phyloP scores from a whole-genome alignment of 2,888 invertebrate species.

The Ophion obscuratus region DNA sequence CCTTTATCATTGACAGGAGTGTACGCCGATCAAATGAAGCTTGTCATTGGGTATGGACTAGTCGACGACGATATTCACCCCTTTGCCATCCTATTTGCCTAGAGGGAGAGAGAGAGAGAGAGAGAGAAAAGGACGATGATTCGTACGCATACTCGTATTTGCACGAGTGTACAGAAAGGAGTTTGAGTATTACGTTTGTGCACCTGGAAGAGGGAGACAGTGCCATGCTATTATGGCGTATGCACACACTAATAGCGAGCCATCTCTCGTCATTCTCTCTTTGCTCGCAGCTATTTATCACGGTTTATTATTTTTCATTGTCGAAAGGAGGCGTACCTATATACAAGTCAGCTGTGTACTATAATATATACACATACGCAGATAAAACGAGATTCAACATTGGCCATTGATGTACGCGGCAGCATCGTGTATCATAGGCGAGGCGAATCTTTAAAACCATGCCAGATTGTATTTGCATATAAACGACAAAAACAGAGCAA shows the following conservation, averaged over 20 bases:
- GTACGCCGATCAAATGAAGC: slow-evolving; percentile 47
- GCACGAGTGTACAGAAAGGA: slow-evolving; percentile 36
- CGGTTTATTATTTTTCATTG: slow-evolving; percentile 84
- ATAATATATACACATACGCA: slow-evolving; percentile 44
- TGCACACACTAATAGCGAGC: slow-evolving; percentile 18
- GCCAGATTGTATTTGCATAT: slow-evolving; percentile 84
- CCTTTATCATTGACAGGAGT: slow-evolving; percentile 34
- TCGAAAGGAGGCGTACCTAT: slow-evolving; percentile 69
- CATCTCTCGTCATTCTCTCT: slow-evolving; percentile 63
- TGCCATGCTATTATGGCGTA: slow-evolving; percentile 36
- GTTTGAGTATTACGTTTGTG: slow-evolving; percentile 47
- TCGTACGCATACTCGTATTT: slow-evolving; percentile 47
- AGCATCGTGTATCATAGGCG: slow-evolving; percentile 64
- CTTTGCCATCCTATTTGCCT: slow-evolving; percentile 46
- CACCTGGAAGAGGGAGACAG: slow-evolving; percentile 54
- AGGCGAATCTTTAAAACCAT: slow-evolving; percentile 80
- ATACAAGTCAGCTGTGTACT: slow-evolving; percentile 71
- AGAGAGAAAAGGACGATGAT: background rate
- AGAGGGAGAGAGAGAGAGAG: slow-evolving; percentile 35
- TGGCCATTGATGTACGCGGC: slow-evolving; percentile 23
- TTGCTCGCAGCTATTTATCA: slow-evolving; percentile 83
- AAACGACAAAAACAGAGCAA: slow-evolving; percentile 40
- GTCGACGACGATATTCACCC: slow-evolving; percentile 56
- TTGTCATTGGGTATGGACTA: slow-evolving; percentile 55
- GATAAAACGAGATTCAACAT: slow-evolving; percentile 72